Evolutionary conservation across 2,888 invertebrate genomes (phyloP).

Genomic region (Lottia scabra): DNA sequence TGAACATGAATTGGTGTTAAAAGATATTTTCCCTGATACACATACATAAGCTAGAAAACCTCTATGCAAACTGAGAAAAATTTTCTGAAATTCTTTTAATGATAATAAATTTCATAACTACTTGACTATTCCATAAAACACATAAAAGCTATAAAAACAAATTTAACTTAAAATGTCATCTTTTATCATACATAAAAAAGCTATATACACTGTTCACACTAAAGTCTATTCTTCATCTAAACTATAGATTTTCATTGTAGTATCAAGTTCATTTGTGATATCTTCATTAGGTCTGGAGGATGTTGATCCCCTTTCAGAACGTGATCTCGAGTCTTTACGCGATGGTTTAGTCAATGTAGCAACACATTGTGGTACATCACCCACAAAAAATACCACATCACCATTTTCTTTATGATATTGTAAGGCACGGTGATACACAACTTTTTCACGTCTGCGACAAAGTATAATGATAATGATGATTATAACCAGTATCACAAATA

Average conservation of each 20-base stretch:
- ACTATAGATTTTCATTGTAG: slow-evolving; percentile 42
- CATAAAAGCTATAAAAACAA: too few relatives aligned
- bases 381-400: slow-evolving; percentile 18
- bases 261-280: slow-evolving; percentile 42
- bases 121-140: too few relatives aligned
- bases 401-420: slow-evolving; percentile 23
- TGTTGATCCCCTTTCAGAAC: slow-evolving; percentile 43
- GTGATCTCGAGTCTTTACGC: slow-evolving; percentile 18
- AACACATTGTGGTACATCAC: slow-evolving; percentile 10
- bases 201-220: not conserved
- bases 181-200: too few relatives aligned
- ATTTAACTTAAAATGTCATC: too few relatives aligned
- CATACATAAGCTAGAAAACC: too few relatives aligned
- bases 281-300: slow-evolving; percentile 46
- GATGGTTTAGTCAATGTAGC: not conserved
- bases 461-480: slow-evolving; percentile 12
- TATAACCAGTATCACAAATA: slow-evolving; percentile 7
- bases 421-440: slow-evolving; percentile 24
- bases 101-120: too few relatives aligned
- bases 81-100: too few relatives aligned
- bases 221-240: slow-evolving; percentile 30
- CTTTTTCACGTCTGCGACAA: slow-evolving; percentile 16
- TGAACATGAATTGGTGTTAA: too few relatives aligned
- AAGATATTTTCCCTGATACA: too few relatives aligned
- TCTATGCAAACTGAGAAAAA: too few relatives aligned